These are phyloP conservation scores for Hypomecis atomaria DNA, from an alignment of 2,888 invertebrate species.

Conservation along the genomic window DNA sequence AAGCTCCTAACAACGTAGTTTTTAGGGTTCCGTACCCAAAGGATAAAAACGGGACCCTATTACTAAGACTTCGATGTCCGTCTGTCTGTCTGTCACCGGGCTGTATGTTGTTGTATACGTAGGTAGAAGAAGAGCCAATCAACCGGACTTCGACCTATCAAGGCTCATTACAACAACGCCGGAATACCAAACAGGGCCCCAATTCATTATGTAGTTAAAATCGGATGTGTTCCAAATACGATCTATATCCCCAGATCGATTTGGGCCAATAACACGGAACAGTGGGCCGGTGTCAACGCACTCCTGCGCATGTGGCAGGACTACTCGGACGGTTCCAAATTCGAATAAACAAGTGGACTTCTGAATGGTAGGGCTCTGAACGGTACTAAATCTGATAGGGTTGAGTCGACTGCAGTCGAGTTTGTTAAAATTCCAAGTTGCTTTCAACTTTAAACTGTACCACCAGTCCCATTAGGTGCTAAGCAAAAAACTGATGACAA, in stretches of 20 bases:
- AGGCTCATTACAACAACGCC: conserved; percentile 18
- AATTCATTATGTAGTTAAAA: conserved; percentile 45
- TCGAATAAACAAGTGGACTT: conserved; percentile 24
- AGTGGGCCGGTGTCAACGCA: conserved; percentile 68
- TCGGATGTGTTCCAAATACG: conserved; percentile 52
- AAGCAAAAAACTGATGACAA: too few species aligned
- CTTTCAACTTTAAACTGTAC: neutral
- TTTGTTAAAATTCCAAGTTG: neutral
- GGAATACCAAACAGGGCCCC: conserved; percentile 36
- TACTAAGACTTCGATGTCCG: too few species aligned
- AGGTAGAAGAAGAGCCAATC: conserved; percentile 5
- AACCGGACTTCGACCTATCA: conserved; percentile 14
- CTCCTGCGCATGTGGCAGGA: conserved; percentile 46
- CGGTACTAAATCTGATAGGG: conserved; percentile 7
- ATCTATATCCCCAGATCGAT: conserved; percentile 63
- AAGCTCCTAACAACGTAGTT: too few species aligned
- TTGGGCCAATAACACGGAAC: conserved; percentile 77
- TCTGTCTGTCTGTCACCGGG: too few species aligned
- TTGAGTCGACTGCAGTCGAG: neutral
- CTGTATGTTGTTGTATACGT: too few species aligned
- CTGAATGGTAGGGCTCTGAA: conserved; percentile 12
- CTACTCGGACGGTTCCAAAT: conserved; percentile 21
- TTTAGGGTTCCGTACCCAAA: too few species aligned
- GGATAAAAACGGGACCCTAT: too few species aligned
- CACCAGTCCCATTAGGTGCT: too few species aligned